Base-by-base conservation (phyloP, 2,888 invertebrate genomes). In the Erynnis tages region DNA sequence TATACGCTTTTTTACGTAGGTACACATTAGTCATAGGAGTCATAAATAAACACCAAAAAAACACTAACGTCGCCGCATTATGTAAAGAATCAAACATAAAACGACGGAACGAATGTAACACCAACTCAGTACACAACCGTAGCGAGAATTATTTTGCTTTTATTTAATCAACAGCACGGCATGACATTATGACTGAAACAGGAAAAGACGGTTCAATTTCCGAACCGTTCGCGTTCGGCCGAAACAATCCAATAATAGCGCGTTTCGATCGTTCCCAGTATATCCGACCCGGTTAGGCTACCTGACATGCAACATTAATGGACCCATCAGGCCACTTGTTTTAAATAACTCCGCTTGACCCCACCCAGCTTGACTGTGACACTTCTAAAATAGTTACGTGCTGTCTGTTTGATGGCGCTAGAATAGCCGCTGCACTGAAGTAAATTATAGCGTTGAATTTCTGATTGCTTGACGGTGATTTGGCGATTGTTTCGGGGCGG, bases 211-310 rank as follows among this genome's bases (percentile, higher is more conserved):
- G 67, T 69, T 71, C 72, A 75, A 79, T 72, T 76, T 76, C 69
- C 68, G 67, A 66, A 67, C 68, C 69, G 69, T 66, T 78, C 71
- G 69, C 69, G 69, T 66, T 78, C 71, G 67, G 64, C 67, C 65
- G 75, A 72, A 79, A 76, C 77, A 74, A 74, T 75, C 80, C 84
- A 82, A 82, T 79, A 86, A 87, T 87, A 87, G 85, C 71, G 61
- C 62, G 74, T 68, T 85, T 84, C 84, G 83, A 88, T 83, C 80
- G 80, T 61, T 77, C 82, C 79, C 70, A 81, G 77, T 85, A 79
- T 87, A 88, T 71, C 75, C 76, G 80, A 79, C 82, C 84, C 70
- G 74, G 77, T 77, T 79, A 69, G 69, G 69, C 77, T 73, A 76
- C 77, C 79, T 81, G 79, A 56, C 60, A 41, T 87, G 80, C 79